phyloP scores from a whole-genome alignment of 2,888 invertebrate genomes.

The Sphaeridia pumilis region DNA sequence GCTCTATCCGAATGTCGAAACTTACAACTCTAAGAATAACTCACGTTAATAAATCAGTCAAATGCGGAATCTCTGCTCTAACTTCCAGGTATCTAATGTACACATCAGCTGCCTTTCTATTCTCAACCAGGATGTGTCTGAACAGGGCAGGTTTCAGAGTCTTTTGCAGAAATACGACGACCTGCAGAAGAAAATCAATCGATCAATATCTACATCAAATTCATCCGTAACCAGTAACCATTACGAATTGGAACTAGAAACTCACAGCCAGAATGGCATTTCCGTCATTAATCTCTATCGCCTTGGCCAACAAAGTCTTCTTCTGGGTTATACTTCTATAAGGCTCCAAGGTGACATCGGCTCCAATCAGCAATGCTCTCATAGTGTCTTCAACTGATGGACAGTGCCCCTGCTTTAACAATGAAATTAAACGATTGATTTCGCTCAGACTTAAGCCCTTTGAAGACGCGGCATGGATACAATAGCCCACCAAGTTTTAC shows the following conservation, averaged over 20 bases:
- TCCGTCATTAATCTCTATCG: conserved; percentile 60
- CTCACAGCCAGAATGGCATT: conserved; percentile 57
- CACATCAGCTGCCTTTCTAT: conserved; percentile 58
- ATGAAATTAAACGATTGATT: too few species aligned
- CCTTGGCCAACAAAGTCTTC: conserved; percentile 56
- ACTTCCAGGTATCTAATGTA: conserved; percentile 61
- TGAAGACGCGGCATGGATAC: too few species aligned
- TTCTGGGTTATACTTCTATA: conserved; percentile 52
- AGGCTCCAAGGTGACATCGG: conserved; percentile 44
- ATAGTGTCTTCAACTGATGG: conserved; percentile 43
- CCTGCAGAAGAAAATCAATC: conserved; percentile 44
- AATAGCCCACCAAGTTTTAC: too few species aligned
- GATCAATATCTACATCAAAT: background rate
- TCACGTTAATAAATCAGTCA: conserved; percentile 62
- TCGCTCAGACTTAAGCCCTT: too few species aligned
- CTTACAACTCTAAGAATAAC: background rate
- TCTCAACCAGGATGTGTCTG: conserved; percentile 54
- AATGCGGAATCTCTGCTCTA: conserved; percentile 54
- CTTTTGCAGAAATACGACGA: conserved; percentile 60
- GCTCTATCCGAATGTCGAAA: background rate
- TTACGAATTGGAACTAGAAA: too few species aligned
- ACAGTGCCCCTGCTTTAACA: background rate
- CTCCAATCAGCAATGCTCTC: conserved; percentile 45
- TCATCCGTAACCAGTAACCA: too few species aligned
- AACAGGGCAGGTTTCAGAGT: conserved; percentile 61